These are phyloP conservation scores for Lapara coniferarum DNA, from an alignment of 2,888 invertebrate species.

Conservation along the genomic window DNA sequence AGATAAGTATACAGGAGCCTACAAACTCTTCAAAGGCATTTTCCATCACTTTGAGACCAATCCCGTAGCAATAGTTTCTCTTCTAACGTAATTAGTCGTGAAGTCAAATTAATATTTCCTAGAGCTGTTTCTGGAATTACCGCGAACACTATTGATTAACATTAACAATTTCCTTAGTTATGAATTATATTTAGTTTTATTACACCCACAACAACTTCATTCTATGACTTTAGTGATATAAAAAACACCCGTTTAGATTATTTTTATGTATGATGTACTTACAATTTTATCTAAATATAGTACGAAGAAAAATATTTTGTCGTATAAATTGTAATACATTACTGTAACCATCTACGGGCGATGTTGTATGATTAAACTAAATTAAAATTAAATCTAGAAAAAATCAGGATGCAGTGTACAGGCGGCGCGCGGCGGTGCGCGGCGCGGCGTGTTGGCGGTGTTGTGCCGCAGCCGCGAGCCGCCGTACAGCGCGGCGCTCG, in stretches of 20 bases:
- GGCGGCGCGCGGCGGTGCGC: background rate
- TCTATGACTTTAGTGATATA: no score
- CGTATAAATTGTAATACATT: background rate
- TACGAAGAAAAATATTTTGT: background rate
- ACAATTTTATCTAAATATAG: background rate
- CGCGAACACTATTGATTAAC: background rate
- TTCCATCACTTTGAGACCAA: no score
- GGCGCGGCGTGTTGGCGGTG: no score
- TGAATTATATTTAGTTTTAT: no score
- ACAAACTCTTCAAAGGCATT: no score
- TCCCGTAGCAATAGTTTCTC: background rate
- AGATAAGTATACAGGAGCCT: no score
- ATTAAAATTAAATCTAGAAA: background rate
- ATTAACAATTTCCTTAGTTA: background rate
- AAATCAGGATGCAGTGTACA: background rate
- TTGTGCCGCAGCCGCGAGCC: background rate
- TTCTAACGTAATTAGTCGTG: background rate
- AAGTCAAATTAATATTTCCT: background rate
- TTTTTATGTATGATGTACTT: no score
- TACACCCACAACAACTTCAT: no score
- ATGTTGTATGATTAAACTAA: background rate
- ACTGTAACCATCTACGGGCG: background rate
- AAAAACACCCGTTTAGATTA: no score
- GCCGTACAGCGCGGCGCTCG: slow-evolving; percentile 21
- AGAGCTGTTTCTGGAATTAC: background rate